A percentile compares a stretch with the other conserved stretches of the same genome.
phyloP scores from a whole-genome alignment of 2,113 vertebrate genomes.

The Pelusios castaneus region DNA sequence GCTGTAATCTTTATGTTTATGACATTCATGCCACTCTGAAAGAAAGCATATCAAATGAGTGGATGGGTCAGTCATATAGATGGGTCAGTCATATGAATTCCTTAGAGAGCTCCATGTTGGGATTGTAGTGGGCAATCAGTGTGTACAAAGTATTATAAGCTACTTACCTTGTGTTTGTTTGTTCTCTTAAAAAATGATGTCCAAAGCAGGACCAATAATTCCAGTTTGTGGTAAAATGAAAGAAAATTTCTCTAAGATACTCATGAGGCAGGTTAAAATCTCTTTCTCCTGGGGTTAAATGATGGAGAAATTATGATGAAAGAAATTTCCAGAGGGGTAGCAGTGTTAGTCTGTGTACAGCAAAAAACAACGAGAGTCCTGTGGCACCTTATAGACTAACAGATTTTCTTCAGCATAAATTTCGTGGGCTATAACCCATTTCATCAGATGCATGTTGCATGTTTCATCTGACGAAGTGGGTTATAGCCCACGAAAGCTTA shows the following conservation, averaged over 20 bases:
- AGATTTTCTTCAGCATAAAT: too few species aligned
- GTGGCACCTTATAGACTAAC: too few species aligned
- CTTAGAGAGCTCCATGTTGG: neutral
- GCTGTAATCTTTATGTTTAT: neutral
- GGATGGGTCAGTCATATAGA: rapidly evolving
- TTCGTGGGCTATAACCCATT: too few species aligned
- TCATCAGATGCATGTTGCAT: too few species aligned
- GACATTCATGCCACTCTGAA: neutral
- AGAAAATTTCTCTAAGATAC: neutral
- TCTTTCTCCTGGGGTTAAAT: neutral
- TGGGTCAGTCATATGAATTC: neutral
- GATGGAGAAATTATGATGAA: neutral
- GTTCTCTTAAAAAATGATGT: neutral
- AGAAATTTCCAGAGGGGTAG: too few species aligned
- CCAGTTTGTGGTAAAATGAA: neutral
- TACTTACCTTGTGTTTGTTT: neutral
- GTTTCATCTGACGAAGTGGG: too few species aligned
- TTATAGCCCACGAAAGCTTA: too few species aligned
- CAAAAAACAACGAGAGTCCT: too few species aligned
- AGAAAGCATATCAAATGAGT: neutral
- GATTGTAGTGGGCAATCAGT: neutral
- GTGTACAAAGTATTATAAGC: neutral
- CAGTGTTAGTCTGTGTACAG: too few species aligned
- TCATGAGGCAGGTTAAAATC: too few species aligned
- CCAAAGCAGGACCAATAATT: neutral